Evolutionary conservation across 2,888 invertebrate genomes (phyloP).

Genomic region (Philopedon plagiatum): DNA sequence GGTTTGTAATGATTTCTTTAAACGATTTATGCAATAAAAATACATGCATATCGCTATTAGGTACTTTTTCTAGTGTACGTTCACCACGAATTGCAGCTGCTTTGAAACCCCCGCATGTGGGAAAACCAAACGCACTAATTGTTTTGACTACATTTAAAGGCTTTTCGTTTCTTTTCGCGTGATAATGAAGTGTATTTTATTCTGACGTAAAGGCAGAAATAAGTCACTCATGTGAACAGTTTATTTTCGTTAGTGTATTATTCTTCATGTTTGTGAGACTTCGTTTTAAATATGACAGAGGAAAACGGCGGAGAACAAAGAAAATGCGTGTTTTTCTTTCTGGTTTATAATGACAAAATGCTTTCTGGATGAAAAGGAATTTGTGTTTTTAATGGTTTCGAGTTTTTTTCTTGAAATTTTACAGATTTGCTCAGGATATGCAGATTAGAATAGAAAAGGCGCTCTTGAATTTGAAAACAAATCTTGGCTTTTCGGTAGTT

Average conservation of each 20-base stretch:
- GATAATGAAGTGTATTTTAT: constrained; percentile 22
- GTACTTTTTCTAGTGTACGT: not conserved
- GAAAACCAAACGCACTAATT: not conserved
- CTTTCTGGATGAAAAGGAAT: no score
- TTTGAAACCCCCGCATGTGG: constrained; percentile 27
- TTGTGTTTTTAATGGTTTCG: no score
- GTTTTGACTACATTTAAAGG: constrained; percentile 35
- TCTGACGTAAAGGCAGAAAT: constrained; percentile 4
- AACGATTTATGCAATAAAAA: no score
- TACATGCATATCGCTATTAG: no score
- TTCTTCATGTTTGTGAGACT: not conserved
- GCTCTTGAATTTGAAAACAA: no score
- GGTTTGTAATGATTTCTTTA: no score
- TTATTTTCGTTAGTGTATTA: constrained; percentile 5
- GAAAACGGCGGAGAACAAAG: not conserved
- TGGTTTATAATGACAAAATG: no score
- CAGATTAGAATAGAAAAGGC: no score
- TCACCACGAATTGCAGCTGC: not conserved
- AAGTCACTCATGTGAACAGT: constrained; percentile 6
- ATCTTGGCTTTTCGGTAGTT: no score
- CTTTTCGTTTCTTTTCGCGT: constrained; percentile 4
- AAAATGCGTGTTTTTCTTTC: not conserved
- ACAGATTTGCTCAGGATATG: no score
- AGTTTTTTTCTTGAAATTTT: no score
- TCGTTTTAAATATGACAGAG: not conserved